Percentiles rank a stretch among this genome's conserved stretches.
These are phyloP conservation scores for Operophtera brumata DNA, from an alignment of 2,888 invertebrate genomes.

Conservation along the genomic window DNA sequence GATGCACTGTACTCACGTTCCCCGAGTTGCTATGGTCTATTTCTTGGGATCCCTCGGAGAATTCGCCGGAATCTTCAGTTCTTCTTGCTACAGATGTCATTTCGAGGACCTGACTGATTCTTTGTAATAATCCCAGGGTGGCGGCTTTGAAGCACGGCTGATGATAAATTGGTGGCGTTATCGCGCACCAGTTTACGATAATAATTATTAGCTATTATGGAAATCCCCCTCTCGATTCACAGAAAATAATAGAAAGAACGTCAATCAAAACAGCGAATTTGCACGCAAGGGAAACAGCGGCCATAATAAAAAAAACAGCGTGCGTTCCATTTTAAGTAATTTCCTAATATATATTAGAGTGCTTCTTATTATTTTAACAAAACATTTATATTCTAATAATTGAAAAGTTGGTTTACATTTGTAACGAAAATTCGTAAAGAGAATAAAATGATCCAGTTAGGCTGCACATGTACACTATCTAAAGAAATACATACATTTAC, in stretches of 20 bases:
- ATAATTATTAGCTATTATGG: constrained; percentile 43
- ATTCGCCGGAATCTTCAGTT: constrained; percentile 74
- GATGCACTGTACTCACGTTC: constrained; percentile 65
- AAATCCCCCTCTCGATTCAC: constrained; percentile 61
- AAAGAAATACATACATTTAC: too few relatives aligned
- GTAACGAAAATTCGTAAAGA: too few relatives aligned
- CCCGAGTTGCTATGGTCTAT: constrained; percentile 68
- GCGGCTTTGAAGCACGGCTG: constrained; percentile 48
- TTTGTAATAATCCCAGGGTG: constrained; percentile 75
- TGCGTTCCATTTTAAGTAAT: constrained; percentile 48
- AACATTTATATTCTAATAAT: too few relatives aligned
- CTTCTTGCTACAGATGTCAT: constrained; percentile 75
- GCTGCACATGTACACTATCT: too few relatives aligned
- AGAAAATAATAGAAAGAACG: constrained; percentile 58
- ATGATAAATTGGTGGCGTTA: constrained; percentile 45
- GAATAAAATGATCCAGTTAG: too few relatives aligned
- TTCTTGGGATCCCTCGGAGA: constrained; percentile 75
- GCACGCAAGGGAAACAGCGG: constrained; percentile 44
- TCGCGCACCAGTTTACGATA: constrained; percentile 47
- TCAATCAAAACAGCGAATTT: constrained; percentile 62
- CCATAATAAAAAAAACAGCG: constrained; percentile 55
- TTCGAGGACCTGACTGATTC: constrained; percentile 67
- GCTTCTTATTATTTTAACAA: not conserved
- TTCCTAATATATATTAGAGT: not conserved
- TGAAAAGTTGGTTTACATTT: too few relatives aligned